Evolutionary conservation across 2,797 vertebrate genomes (phyloP), one percentile per base, ranked within the genome.

Genomic region (Zenarchopterus dispar): DNA sequence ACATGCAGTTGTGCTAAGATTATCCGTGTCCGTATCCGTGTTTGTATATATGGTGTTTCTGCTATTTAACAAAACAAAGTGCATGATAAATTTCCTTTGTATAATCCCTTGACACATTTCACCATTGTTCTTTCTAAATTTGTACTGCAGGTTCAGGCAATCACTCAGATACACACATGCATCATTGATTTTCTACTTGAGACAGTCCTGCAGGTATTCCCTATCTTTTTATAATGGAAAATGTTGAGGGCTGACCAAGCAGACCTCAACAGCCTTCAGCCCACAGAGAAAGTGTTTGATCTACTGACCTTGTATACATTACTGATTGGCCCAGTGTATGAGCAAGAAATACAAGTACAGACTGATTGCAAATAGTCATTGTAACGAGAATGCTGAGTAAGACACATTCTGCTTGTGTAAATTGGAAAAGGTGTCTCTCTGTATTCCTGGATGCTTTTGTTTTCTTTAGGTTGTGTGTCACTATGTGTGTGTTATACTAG

Each of bases 201-300:
- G 74, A 36, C 56, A 18, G 52, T 70, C 51, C 72, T 76, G 77
- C 68, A 68, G 70, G 74, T 81, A 78, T 78, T 69, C 64, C 56
- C 54, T 64, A 49, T 77, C 36, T 80, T 58, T 75, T 78, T 74
- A 79, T 77, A 82, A 77, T 63, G n/a, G 7, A 33, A 63, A 75
- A 42, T 50, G 58, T 62, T 70, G 69, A 76, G 59, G 77, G 80
- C 77, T 85, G 80, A 80, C 60, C 75, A 73, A 73, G 77, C 80
- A 80, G 65, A 75, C 19, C 62, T 54, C 59, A 49, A 62, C 62
- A 57, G 71, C 33, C 62, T 62, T 56, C 73, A 16, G 11, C 36
- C 36, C 11, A 15, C 36, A 49, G 42, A 57, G 60, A 15, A 63
- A 58, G 50, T 48, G 62, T 78, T 74, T 57, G 61, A 64, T 73